A percentile compares a stretch with the other conserved stretches of the same genome.
phyloP scores from a whole-genome alignment of 1,140 invertebrate genomes.

The Myzus persicae region DNA sequence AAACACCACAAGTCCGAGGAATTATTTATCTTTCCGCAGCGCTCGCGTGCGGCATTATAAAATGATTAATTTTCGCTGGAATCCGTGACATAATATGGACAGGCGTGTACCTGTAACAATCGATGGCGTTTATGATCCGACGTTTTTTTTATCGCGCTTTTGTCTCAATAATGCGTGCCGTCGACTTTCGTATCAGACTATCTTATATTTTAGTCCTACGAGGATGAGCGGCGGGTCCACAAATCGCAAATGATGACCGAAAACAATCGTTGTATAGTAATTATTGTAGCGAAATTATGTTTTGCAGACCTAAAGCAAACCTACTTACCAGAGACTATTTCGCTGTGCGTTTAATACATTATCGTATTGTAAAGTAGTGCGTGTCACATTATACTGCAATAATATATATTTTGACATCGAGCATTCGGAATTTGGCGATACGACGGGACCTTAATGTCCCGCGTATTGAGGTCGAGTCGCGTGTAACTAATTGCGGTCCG shows the following conservation, averaged over 20 bases:
- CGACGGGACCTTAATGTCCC: background rate
- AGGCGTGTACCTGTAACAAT: too few species aligned
- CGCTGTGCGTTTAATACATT: background rate
- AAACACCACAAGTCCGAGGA: background rate
- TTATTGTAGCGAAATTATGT: too few species aligned
- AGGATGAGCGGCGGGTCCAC: too few species aligned
- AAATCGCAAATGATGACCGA: too few species aligned
- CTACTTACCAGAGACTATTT: too few species aligned
- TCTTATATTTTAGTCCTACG: too few species aligned
- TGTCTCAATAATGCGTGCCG: background rate
- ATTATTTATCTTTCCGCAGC: background rate
- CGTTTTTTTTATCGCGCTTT: background rate
- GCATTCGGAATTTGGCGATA: background rate
- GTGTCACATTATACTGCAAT: background rate
- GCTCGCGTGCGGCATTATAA: background rate
- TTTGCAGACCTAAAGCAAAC: too few species aligned
- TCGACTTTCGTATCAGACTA: too few species aligned
- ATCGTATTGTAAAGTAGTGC: background rate
- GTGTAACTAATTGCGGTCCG: background rate
- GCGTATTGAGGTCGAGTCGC: background rate
- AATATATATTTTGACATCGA: background rate
- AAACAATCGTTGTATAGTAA: too few species aligned
- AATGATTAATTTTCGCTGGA: background rate
- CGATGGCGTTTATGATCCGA: background rate
- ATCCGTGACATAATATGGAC: too few species aligned